Conservation (phyloP, 2,113 vertebrate genomes). For the Cyphomyrus discorhynchus region DNA sequence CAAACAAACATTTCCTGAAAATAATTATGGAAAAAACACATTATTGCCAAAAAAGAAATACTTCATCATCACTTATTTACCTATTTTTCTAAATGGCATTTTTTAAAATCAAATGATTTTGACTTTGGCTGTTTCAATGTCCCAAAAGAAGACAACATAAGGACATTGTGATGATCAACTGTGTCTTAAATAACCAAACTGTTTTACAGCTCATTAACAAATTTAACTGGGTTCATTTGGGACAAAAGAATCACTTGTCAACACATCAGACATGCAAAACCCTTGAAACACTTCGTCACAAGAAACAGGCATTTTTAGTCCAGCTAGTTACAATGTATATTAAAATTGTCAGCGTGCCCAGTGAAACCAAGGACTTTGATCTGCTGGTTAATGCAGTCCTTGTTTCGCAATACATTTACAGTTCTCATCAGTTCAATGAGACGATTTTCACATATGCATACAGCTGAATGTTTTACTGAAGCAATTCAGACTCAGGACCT, state of each 20-base stretch:
- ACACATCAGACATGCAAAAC: constrained; percentile 8
- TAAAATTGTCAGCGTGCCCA: background rate
- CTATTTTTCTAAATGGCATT: background rate
- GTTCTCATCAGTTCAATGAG: background rate
- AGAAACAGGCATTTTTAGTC: background rate
- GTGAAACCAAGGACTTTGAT: background rate
- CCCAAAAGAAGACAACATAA: background rate
- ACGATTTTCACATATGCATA: background rate
- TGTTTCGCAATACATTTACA: background rate
- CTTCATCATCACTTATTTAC: constrained; percentile 10
- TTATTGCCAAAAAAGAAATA: constrained; percentile 23
- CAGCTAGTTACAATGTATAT: background rate
- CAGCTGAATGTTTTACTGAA: background rate
- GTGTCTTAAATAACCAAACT: background rate
- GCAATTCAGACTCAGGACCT: background rate
- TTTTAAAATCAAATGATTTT: background rate
- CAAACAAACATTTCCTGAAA: constrained; percentile 6
- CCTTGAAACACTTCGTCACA: background rate
- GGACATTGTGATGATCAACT: background rate
- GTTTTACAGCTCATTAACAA: background rate
- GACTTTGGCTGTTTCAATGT: background rate
- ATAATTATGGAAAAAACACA: background rate
- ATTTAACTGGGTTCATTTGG: constrained; percentile 8
- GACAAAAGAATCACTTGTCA: background rate
- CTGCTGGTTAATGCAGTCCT: background rate